Percentiles rank a stretch among this genome's conserved stretches.
phyloP scores from a whole-genome alignment of 1,140 invertebrate species.

The Elysia chlorotica region DNA sequence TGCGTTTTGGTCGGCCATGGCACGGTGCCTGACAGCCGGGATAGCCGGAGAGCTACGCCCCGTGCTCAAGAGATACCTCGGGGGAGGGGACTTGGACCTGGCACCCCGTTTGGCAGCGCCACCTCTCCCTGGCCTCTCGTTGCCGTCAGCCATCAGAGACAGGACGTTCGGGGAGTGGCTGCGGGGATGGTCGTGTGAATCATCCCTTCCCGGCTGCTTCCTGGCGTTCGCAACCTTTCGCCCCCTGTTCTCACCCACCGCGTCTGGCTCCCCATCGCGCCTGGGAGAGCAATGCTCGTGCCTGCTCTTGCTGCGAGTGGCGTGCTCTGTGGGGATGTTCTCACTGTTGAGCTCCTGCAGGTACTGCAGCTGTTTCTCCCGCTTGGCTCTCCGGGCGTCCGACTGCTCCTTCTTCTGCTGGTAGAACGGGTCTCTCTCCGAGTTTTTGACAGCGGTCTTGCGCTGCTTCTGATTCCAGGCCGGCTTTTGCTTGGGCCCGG shows the following conservation, averaged over 20 bases:
- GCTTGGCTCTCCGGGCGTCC: slow-evolving; percentile 36
- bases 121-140: not conserved
- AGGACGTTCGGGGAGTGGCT: slow-evolving; percentile 9
- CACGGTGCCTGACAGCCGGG: slow-evolving; percentile 40
- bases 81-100: not conserved
- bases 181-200: too few species aligned
- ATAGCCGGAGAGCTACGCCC: slow-evolving; percentile 39
- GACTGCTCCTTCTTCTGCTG: slow-evolving; percentile 40
- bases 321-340: slow-evolving; percentile 37
- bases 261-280: not conserved
- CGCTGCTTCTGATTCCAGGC: slow-evolving; percentile 51
- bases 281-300: too few species aligned
- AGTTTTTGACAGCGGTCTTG: slow-evolving; percentile 44
- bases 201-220: not conserved
- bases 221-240: not conserved
- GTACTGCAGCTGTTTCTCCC: slow-evolving; percentile 42
- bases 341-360: slow-evolving; percentile 50
- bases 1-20: slow-evolving; percentile 8
- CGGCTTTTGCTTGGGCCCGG: slow-evolving; percentile 9
- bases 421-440: slow-evolving; percentile 56
- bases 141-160: slow-evolving; percentile 2
- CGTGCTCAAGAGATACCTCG: too few species aligned
- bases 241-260: slow-evolving; percentile 14
- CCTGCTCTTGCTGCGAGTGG: slow-evolving; percentile 26
- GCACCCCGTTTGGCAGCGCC: too few species aligned